Evolutionary conservation across 1,140 invertebrate genomes (phyloP), one percentile per base, ranked within the genome.

Genomic region (Goniozus legneri): DNA sequence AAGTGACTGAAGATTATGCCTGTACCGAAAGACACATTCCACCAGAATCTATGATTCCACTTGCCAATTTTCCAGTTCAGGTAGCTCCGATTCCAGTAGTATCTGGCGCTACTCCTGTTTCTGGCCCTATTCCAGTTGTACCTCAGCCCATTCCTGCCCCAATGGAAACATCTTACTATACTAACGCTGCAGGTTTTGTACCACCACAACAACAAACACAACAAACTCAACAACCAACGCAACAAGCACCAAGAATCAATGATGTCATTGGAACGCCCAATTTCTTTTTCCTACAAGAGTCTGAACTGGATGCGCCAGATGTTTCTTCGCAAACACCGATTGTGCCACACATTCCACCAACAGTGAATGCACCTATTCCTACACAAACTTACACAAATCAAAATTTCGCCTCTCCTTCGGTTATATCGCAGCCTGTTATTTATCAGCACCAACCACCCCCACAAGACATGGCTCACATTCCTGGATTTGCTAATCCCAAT

Each of bases 361-460:
- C 79, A 7, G 78, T 79, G 2, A 80, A 79, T 13, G 76, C 73
- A 35, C 79, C 83, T 16, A 88, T 89, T 59, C 84, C 85, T 8
- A 81, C 84, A 4, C 85, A 88, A 67, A 89, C 87, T 19, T 89
- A 87, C 58, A 89, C 86, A 20, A 89, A 89, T 72, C 86, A 88
- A 58, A 85, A 82, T 47, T 89, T 83, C 55, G 70, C 74, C 16
- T 71, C 68, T 42, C 58, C 73, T 19, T 69, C 71, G 0, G 71
- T 74, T 14, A 68, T 73, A n/a, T 55, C 67, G 10, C 61, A 65
- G 44, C 68, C 60, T 46, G 71, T 76, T 1, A 71, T 76, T 39
- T 76, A 75, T 32, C 64, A 64, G 18, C 71, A 72, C 34, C 69
- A 65, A 47, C 60, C 71, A 3, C 58, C 50, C 24, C 58, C 66